phyloP scores from a whole-genome alignment of 1,140 invertebrate genomes.

The Drosophila tropicalis region DNA sequence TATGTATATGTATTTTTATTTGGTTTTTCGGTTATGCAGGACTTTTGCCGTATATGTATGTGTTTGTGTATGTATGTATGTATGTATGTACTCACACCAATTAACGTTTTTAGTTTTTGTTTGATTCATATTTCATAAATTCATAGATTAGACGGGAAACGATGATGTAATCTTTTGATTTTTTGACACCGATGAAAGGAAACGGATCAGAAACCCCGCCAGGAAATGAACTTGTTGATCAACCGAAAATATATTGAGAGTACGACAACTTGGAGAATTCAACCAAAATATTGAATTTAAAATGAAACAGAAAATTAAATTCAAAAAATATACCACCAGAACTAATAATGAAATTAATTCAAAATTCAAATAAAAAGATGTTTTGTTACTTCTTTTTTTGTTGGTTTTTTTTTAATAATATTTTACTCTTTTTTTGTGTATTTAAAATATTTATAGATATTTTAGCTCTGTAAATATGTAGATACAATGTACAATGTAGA shows the following conservation, averaged over 20 bases:
- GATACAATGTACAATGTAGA: constrained; percentile 75
- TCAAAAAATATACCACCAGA: not conserved
- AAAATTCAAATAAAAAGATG: constrained; percentile 14
- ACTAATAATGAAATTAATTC: constrained; percentile 16
- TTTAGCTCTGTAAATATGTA: constrained; percentile 74
- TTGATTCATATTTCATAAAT: constrained; percentile 3
- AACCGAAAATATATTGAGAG: not conserved
- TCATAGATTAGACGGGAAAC: constrained; percentile 12
- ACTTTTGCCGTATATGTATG: constrained; percentile 25
- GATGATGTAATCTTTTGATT: not conserved
- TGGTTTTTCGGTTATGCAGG: constrained; percentile 33
- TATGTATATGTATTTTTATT: constrained; percentile 14
- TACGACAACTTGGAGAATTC: not conserved
- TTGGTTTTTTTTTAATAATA: constrained; percentile 71
- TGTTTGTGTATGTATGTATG: constrained; percentile 59
- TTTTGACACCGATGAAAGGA: not conserved
- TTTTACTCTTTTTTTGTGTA: constrained; percentile 77
- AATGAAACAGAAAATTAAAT: not conserved
- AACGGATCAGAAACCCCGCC: not conserved
- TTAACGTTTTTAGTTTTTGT: not conserved
- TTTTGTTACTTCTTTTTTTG: constrained; percentile 35
- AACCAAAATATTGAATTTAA: not conserved
- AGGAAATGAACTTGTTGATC: not conserved
- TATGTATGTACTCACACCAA: constrained; percentile 45
- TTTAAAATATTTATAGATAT: constrained; percentile 59